Base-by-base conservation (phyloP, 2,113 vertebrate genomes). In the Chloropsis hardwickii region DNA sequence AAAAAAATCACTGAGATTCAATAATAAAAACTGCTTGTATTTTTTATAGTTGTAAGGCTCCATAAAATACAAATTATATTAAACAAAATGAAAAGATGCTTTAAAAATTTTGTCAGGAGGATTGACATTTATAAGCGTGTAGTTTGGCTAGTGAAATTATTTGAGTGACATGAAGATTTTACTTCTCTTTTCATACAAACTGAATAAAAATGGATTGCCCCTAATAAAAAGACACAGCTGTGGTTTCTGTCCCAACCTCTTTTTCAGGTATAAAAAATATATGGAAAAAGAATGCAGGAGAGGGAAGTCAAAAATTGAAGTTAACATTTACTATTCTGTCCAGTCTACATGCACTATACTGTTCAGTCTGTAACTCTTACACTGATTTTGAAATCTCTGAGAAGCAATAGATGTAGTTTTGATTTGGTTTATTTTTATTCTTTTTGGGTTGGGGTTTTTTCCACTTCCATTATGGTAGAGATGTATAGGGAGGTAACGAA, bases 181-280 rank as follows among this genome's bases (percentile, higher is more conserved):
- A 65, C 7, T 71, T 66, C 21, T 77, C 48, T 91, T 92, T 86
- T 64, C 28, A 60, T 76, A 81, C 24, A 73, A 64, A 35, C 89
- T 88, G 85, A 95, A 97, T 96, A 95, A 96, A 97, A 97, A 89
- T 82, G 29, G 48, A 91, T 95, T 86, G 35, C 13, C 5, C 24
- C 51, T 89, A 80, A 94, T 92, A 94, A 62, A 81, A 81, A 42
- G 24, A 51, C 35, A 47, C 3, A 44, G 22, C 10, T 92, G 39
- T 62, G 39, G 7, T 47, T 81, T 85, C 37, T 16, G 42, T 58
- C 21, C 5, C 48, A 65, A 27, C 2, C 5, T 21, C 19, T 57
- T 84, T 66, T 61, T 51, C 24, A 86, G 22, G 18, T 65, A 27
- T 27, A 45, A 6, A 50, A 23, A 35, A 1, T 35, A 50, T 29